Evolutionary conservation across 53 echinoderm and acorn worm species (phyloP).

Genomic region (Mesocentrotus franciscanus): DNA sequence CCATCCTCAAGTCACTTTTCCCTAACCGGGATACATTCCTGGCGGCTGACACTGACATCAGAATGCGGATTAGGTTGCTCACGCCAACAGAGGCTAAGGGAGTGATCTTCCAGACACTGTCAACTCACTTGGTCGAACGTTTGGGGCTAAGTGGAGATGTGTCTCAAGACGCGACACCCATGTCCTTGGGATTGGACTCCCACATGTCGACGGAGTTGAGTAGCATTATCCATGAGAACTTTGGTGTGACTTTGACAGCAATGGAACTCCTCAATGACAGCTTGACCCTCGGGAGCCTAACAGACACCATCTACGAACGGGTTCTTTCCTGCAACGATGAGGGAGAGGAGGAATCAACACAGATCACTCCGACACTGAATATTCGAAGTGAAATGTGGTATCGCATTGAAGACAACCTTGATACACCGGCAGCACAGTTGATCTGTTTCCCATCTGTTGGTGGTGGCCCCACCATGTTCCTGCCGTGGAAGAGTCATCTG

Average conservation of each 20-base stretch:
- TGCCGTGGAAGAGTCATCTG: constrained; percentile 81
- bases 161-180: constrained; percentile 79
- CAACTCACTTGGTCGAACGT: constrained; percentile 80
- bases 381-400: constrained; percentile 77
- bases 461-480: constrained; percentile 87
- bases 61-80: constrained; percentile 76
- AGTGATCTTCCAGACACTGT: constrained; percentile 79
- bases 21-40: constrained; percentile 82
- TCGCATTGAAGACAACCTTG: constrained; percentile 79
- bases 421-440: constrained; percentile 79
- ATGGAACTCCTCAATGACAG: constrained; percentile 96
- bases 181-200: constrained; percentile 91
- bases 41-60: constrained; percentile 85
- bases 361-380: constrained; percentile 55
- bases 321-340: constrained; percentile 75
- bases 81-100: constrained; percentile 77
- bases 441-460: constrained; percentile 95
- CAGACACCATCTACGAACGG: constrained; percentile 79
- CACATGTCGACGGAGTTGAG: constrained; percentile 97
- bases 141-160: constrained; percentile 87
- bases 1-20: constrained; percentile 89
- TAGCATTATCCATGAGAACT: constrained; percentile 87
- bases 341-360: constrained; percentile 67
- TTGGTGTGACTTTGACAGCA: constrained; percentile 83
- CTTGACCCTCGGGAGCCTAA: constrained; percentile 78